These are phyloP conservation scores for Oasisia sp. DNA, from an alignment of 2,888 invertebrate genomes.

Conservation along the genomic window DNA sequence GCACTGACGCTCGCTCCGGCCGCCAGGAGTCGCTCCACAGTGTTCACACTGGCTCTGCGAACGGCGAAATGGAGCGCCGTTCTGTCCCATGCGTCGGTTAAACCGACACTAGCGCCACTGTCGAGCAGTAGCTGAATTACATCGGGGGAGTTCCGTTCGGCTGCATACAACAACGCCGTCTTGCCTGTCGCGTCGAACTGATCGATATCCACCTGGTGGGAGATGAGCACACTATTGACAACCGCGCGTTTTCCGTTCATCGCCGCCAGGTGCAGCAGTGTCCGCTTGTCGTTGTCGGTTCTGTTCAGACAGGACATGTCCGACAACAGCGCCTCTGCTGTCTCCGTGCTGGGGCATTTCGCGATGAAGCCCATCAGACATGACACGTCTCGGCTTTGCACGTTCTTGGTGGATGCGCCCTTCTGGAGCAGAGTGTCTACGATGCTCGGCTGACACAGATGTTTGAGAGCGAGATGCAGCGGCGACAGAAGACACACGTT, in stretches of 20 bases:
- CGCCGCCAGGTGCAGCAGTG: background rate
- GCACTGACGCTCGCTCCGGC: background rate
- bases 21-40: background rate
- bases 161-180: background rate
- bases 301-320: background rate
- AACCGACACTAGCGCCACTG: background rate
- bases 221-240: background rate
- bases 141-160: background rate
- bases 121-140: background rate
- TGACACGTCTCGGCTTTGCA: background rate
- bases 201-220: background rate
- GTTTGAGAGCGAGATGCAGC: background rate
- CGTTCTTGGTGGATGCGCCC: background rate
- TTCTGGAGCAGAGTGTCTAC: background rate
- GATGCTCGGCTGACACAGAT: background rate
- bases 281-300: background rate
- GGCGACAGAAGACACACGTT: background rate
- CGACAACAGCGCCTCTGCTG: background rate
- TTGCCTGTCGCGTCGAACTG: conserved; percentile 5
- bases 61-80: background rate
- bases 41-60: background rate
- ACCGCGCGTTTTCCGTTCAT: background rate
- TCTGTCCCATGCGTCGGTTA: conserved; percentile 9
- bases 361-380: background rate
- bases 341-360: background rate